Conservation (phyloP, 2,888 invertebrate genomes). For the Fissipunctia ypsillon region DNA sequence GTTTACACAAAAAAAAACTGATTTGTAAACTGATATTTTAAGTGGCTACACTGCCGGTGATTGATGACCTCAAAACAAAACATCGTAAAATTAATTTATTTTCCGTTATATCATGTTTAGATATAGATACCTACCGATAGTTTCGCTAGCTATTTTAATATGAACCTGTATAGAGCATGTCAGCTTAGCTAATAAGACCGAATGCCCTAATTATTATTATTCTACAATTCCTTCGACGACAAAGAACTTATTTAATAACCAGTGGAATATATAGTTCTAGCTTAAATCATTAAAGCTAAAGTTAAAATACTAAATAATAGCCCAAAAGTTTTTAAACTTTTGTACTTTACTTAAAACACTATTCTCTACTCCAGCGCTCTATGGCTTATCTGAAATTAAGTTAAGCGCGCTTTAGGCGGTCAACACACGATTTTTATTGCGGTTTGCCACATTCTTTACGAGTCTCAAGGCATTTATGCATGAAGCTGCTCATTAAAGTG, state of each 20-base stretch:
- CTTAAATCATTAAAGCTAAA: not conserved
- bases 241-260: not conserved
- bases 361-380: not conserved
- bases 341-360: not conserved
- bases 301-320: not conserved
- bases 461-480: not conserved
- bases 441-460: not conserved
- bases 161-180: constrained; percentile 22
- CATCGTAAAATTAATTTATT: no score
- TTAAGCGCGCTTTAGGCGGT: not conserved
- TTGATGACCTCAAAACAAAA: no score
- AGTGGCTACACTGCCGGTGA: no score
- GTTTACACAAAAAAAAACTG: no score
- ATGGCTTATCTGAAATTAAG: constrained; percentile 8
- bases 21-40: no score
- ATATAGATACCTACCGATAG: no score
- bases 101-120: no score
- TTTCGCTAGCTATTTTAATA: no score
- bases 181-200: constrained; percentile 9
- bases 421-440: not conserved
- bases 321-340: not conserved
- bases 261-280: no score
- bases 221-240: constrained; percentile 1
- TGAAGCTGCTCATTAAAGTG: not conserved
- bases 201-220: not conserved